A percentile compares a stretch with the other conserved stretches of the same genome.
phyloP scores from a whole-genome alignment of 2,888 invertebrate genomes.

The Drepanosiphum platanoidis region DNA sequence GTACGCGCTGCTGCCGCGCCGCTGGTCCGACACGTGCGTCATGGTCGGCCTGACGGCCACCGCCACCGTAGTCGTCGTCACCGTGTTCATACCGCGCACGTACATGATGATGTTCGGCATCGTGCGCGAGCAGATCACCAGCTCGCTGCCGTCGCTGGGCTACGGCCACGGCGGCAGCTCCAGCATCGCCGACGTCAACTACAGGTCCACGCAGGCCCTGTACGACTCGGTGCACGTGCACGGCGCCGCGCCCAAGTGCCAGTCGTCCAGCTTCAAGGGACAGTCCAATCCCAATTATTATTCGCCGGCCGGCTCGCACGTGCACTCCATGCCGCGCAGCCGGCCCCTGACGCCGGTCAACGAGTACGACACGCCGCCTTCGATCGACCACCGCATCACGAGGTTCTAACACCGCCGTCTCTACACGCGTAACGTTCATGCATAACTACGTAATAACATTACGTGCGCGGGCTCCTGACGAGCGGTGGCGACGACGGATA shows the following conservation, averaged over 20 bases:
- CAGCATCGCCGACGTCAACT: conserved; percentile 66
- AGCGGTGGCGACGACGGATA: no score
- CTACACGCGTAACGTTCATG: background rate
- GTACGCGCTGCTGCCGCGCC: conserved; percentile 67
- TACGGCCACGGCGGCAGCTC: conserved; percentile 62
- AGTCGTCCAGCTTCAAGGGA: conserved; percentile 58
- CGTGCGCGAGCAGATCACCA: conserved; percentile 71
- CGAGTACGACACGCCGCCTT: conserved; percentile 65
- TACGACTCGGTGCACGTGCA: conserved; percentile 65
- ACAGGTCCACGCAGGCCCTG: conserved; percentile 66
- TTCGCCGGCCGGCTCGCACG: conserved; percentile 64
- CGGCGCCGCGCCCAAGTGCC: conserved; percentile 63
- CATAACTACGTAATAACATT: no score
- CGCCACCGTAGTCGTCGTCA: conserved; percentile 73
- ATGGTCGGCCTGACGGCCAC: conserved; percentile 74
- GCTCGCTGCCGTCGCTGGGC: conserved; percentile 66
- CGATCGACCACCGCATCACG: conserved; percentile 65
- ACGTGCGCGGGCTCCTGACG: no score
- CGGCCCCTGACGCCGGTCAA: conserved; percentile 65
- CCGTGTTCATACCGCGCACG: conserved; percentile 76
- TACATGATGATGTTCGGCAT: conserved; percentile 76
- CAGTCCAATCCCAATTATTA: conserved; percentile 65
- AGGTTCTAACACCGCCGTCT: conserved; percentile 65
- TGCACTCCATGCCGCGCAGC: conserved; percentile 64
- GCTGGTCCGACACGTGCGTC: conserved; percentile 70